phyloP scores from a whole-genome alignment of 2,888 invertebrate species.

The Alloplasta piceator region DNA sequence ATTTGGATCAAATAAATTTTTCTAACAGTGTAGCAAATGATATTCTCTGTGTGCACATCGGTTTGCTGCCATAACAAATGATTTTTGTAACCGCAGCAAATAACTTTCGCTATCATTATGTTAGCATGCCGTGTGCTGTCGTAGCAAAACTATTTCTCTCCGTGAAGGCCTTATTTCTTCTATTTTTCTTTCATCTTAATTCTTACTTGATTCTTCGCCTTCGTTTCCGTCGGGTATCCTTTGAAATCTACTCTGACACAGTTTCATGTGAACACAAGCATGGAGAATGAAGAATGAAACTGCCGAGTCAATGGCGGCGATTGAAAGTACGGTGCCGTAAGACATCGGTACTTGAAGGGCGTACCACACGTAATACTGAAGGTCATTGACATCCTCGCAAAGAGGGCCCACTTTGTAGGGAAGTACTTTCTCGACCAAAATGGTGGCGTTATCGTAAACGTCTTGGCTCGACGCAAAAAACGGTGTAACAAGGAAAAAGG shows the following conservation, averaged over 20 bases:
- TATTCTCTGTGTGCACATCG: no score
- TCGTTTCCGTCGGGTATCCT: constrained; percentile 1
- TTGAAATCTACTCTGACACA: constrained; percentile 34
- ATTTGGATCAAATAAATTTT: no score
- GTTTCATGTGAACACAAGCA: constrained; percentile 54
- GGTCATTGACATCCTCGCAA: constrained; percentile 38
- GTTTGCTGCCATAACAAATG: no score
- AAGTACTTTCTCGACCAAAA: constrained; percentile 49
- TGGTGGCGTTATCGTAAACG: constrained; percentile 48
- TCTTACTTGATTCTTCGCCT: not conserved
- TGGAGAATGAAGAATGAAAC: constrained; percentile 51
- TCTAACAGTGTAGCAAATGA: no score
- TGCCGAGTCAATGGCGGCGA: constrained; percentile 58
- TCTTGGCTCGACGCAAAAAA: constrained; percentile 19
- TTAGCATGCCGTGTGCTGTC: no score
- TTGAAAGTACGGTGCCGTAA: constrained; percentile 32
- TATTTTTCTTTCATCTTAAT: not conserved
- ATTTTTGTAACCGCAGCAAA: no score
- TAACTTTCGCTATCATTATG: no score
- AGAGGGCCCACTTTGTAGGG: constrained; percentile 57
- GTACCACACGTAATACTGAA: constrained; percentile 43
- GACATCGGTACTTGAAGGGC: constrained; percentile 47
- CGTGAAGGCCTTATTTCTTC: no score
- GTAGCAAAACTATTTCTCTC: no score
- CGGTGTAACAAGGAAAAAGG: constrained; percentile 44